Percentiles rank a stretch among this genome's conserved stretches.
Evolutionary conservation across 64 coral and sea anemone species (phyloP).

Genomic region (Porites lutea): DNA sequence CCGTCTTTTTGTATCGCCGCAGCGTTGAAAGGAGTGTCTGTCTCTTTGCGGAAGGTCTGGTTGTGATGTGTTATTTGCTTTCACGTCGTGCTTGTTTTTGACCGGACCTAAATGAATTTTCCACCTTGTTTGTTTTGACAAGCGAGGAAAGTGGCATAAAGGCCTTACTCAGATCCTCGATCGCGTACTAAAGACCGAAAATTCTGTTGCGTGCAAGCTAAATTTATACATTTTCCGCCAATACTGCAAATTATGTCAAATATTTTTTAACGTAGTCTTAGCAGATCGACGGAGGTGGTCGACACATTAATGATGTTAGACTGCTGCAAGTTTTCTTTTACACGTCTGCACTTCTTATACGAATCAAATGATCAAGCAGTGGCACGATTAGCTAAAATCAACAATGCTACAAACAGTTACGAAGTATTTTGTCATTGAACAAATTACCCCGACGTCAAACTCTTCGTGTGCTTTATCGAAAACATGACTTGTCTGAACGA

Average conservation of each 20-base stretch:
- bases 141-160: neutral
- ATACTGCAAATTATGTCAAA: conserved; percentile 55
- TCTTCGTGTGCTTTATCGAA: neutral
- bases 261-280: conserved; percentile 3
- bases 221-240: neutral
- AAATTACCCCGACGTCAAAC: neutral
- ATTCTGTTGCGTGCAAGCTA: conserved; percentile 27
- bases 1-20: conserved; percentile 24
- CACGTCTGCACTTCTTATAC: conserved; percentile 4
- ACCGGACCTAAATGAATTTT: conserved; percentile 30
- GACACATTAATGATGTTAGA: neutral
- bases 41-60: neutral
- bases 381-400: neutral
- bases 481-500: neutral
- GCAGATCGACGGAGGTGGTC: conserved; percentile 20
- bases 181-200: neutral
- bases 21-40: conserved; percentile 38
- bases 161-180: neutral
- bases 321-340: conserved; percentile 10
- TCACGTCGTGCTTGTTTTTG: conserved; percentile 1
- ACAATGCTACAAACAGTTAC: neutral
- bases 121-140: conserved; percentile 38
- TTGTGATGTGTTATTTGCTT: conserved; percentile 6
- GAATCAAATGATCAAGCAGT: neutral
- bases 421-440: conserved; percentile 5